Base-by-base conservation (phyloP, 2,888 invertebrate genomes). In the Diarsia rubi region DNA sequence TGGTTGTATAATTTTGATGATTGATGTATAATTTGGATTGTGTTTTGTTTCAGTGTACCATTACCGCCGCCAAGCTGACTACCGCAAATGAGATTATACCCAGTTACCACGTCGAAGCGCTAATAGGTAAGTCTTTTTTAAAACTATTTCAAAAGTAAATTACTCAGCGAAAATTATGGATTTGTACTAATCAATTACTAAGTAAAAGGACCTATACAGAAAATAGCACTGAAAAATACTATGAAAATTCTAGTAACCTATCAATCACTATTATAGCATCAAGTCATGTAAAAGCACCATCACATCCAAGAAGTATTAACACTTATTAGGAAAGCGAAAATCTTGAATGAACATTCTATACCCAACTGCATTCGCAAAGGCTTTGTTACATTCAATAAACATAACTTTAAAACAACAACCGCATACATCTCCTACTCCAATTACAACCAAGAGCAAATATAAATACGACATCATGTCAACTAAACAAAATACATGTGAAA, bases 21-120 rank as follows among this genome's bases (percentile, higher is more conserved):
- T 60, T 67, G 44, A 45, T 57, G 67, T 64, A 19, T 69, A 62
- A 74, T 63, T 11, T 42, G 45, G 21, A 19, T 73, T 59, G 59
- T 83, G 63, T 86, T 89, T 91, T 88, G 92, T 95, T 91, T 11
- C 94, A 96, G 96, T 91, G 93, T 94, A 90, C 85, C 79, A 90
- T 89, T 90, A 91, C 92, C 94, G 94, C 95, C 96, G 96, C 95
- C 96, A 96, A 96, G 93, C 96, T 96, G 96, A 94, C 96, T 95
- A 96, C 96, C 96, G 95, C 96, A 93, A 96, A 96, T 96, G 96
- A 96, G 92, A 94, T 96, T 93, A 92, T 94, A 92, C 91, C 90
- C 89, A 94, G 93, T 90, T 94, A 94, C 93, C 95, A 96, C 95
- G 92, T 96, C 93, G 92, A 95, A 95, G 95, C 96, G 96, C 94